Conservation (phyloP, 2,888 invertebrate genomes). For the Polymixis flavicincta region DNA sequence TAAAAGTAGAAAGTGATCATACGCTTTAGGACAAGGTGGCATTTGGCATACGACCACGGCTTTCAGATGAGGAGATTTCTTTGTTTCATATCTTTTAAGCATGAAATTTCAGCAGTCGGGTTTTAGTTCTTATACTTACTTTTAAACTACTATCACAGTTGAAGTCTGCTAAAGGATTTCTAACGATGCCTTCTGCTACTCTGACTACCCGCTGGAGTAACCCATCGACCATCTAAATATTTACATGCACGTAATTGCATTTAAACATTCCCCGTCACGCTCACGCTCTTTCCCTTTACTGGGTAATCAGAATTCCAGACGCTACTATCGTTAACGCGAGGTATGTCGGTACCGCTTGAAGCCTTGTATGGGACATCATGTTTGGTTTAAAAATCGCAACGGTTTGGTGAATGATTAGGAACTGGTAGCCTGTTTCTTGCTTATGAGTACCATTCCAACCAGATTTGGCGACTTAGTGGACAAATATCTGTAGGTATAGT, state of each 20-base stretch:
- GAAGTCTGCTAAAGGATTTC: conserved; percentile 1
- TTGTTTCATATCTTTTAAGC: too few relatives aligned
- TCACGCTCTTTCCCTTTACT: conserved; percentile 49
- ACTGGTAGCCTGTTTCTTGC: conserved; percentile 28
- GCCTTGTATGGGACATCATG: conserved; percentile 24
- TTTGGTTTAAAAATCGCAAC: conserved; percentile 44
- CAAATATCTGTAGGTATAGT: background rate
- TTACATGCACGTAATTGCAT: conserved; percentile 39
- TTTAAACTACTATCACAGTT: background rate
- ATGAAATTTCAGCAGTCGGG: too few relatives aligned
- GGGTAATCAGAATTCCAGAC: conserved; percentile 55
- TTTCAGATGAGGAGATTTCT: too few relatives aligned
- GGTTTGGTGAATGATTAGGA: conserved; percentile 40
- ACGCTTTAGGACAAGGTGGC: too few relatives aligned
- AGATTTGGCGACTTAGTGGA: conserved; percentile 25
- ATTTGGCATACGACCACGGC: too few relatives aligned
- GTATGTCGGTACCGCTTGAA: conserved; percentile 53
- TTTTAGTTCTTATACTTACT: too few relatives aligned
- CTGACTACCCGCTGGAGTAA: background rate
- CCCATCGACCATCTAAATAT: conserved; percentile 26
- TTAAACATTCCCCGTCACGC: conserved; percentile 45
- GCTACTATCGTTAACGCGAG: conserved; percentile 37
- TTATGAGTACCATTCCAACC: conserved; percentile 25
- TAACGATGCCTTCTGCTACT: conserved; percentile 10
- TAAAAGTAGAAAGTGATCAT: too few relatives aligned